Evolutionary conservation across 2,888 invertebrate genomes (phyloP).

Genomic region (Lagria hirta): DNA sequence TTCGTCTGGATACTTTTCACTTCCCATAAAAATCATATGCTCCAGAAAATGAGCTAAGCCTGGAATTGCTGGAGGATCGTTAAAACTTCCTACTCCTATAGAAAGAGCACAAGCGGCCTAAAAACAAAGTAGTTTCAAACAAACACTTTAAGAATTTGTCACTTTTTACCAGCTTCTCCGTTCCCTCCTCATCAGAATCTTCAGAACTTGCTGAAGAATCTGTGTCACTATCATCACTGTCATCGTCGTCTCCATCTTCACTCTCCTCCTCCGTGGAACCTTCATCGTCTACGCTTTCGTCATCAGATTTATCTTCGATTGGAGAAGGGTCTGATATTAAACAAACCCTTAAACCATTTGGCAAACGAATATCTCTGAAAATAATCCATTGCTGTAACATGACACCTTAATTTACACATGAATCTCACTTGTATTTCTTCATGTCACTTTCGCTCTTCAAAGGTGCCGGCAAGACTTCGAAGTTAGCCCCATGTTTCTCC

Average conservation of each 20-base stretch:
- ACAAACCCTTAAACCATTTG: slow-evolving; percentile 72
- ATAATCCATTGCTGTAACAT: no score
- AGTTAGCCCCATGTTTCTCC: no score
- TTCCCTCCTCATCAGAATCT: slow-evolving; percentile 4
- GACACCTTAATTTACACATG: no score
- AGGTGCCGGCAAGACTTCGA: slow-evolving; percentile 56
- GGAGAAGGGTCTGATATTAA: slow-evolving; percentile 64
- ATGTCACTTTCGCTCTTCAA: slow-evolving; percentile 75
- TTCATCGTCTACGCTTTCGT: slow-evolving; percentile 50
- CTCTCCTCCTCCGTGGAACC: slow-evolving; percentile 50
- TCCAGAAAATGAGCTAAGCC: slow-evolving; percentile 85
- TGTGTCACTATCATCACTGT: slow-evolving; percentile 32
- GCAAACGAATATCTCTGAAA: slow-evolving; percentile 63
- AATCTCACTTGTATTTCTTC: slow-evolving; percentile 70
- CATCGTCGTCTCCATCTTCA: slow-evolving; percentile 46
- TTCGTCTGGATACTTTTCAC: slow-evolving; percentile 82
- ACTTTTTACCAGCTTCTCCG: slow-evolving; percentile 17
- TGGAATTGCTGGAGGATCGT: slow-evolving; percentile 73
- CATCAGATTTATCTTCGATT: slow-evolving; percentile 16
- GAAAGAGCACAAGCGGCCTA: slow-evolving; percentile 57
- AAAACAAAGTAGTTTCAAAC: no score
- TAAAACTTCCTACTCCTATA: slow-evolving; percentile 77
- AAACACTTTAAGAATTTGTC: no score
- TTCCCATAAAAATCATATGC: slow-evolving; percentile 96
- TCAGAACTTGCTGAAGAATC: slow-evolving; percentile 8